phyloP scores from a whole-genome alignment of 2,797 vertebrate genomes.

The Ctenopoma kingsleyae region DNA sequence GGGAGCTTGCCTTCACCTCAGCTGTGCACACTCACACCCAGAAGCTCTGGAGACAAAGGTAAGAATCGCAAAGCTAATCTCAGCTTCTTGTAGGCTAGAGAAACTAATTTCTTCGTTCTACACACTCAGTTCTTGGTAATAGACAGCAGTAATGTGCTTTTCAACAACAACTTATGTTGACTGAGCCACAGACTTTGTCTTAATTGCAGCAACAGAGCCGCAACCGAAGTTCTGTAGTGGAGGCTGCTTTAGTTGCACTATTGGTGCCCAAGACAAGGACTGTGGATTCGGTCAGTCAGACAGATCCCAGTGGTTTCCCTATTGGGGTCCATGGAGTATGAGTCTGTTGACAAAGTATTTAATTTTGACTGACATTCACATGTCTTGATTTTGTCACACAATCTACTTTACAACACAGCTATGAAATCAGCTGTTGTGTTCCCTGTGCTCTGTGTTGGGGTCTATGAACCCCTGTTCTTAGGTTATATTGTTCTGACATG shows the following conservation, averaged over 20 bases:
- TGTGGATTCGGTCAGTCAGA: not conserved
- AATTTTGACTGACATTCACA: not conserved
- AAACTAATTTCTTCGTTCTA: not conserved
- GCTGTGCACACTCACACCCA: constrained; percentile 34
- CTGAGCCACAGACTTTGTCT: not conserved
- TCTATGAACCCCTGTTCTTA: not conserved
- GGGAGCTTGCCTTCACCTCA: constrained; percentile 45
- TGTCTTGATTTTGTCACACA: not conserved
- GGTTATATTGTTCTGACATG: not conserved
- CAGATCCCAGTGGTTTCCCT: not conserved
- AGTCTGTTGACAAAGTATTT: not conserved
- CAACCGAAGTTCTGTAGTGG: not conserved
- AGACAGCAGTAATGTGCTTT: not conserved
- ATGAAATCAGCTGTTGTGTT: not conserved
- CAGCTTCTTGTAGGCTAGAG: constrained; percentile 4
- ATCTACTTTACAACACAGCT: not conserved
- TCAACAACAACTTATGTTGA: not conserved
- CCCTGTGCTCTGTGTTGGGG: not conserved
- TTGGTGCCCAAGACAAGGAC: not conserved
- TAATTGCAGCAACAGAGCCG: not conserved
- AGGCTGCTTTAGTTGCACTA: not conserved
- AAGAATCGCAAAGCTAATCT: constrained; percentile 59
- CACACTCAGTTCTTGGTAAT: not conserved
- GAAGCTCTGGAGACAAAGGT: constrained; percentile 70
- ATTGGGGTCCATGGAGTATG: not conserved